phyloP scores from a whole-genome alignment of 2,888 invertebrate genomes.

The Leuctra nigra region DNA sequence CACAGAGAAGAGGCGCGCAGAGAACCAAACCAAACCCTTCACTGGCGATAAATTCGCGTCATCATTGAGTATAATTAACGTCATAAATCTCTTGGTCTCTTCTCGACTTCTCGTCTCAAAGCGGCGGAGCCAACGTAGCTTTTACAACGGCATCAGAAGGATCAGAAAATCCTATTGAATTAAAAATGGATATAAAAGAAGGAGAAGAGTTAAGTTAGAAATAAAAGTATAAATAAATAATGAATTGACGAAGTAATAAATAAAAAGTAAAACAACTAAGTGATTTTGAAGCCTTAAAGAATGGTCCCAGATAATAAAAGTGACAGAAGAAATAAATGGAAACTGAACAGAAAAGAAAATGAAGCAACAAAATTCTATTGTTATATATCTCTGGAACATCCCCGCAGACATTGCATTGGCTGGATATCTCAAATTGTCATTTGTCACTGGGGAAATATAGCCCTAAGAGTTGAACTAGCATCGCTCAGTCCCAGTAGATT shows the following conservation, averaged over 20 bases:
- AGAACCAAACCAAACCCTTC: neutral
- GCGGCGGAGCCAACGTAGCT: neutral
- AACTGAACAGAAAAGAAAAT: conserved; percentile 10
- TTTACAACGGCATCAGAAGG: neutral
- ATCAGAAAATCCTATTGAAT: conserved; percentile 4
- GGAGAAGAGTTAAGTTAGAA: neutral
- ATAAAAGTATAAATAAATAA: conserved; percentile 13
- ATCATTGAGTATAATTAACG: conserved; percentile 30
- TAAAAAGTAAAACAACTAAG: conserved; percentile 12
- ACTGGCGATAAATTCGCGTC: conserved; percentile 24
- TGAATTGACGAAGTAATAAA: conserved; percentile 11
- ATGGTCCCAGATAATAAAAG: conserved; percentile 16
- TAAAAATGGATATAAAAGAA: conserved; percentile 1
- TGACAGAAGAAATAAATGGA: conserved; percentile 17
- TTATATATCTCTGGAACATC: conserved; percentile 8
- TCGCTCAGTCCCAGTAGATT: conserved; percentile 2
- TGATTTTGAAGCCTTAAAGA: neutral
- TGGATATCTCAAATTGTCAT: conserved; percentile 14
- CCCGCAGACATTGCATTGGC: conserved; percentile 2
- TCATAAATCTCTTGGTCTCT: conserved; percentile 28
- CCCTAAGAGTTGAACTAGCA: conserved; percentile 22
- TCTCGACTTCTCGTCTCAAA: conserved; percentile 3
- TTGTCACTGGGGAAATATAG: conserved; percentile 24
- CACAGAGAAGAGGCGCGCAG: neutral
- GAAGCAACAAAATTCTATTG: conserved; percentile 14